phyloP scores from a whole-genome alignment of 2,888 invertebrate species.

The Spialia ferax region DNA sequence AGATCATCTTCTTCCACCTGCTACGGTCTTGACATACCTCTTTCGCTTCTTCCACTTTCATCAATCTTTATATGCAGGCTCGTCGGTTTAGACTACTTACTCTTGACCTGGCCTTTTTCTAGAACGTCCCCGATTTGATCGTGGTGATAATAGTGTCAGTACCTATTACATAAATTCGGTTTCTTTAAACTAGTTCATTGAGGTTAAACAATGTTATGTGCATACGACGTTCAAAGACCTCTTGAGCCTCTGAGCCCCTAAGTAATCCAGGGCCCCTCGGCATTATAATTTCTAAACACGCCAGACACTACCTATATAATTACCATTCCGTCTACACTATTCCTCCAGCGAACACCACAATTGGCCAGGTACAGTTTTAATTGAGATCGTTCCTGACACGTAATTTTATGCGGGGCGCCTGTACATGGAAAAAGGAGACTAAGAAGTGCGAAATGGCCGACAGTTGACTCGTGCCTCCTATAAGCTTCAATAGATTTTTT shows the following conservation, averaged over 20 bases:
- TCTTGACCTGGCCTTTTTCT: no score
- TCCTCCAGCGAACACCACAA: constrained; percentile 9
- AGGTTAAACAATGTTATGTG: not conserved
- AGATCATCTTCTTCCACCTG: no score
- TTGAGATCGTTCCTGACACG: constrained; percentile 29
- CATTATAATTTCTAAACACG: constrained; percentile 13
- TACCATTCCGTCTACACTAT: constrained; percentile 3
- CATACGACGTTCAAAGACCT: not conserved
- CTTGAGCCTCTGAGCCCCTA: not conserved
- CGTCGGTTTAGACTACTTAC: no score
- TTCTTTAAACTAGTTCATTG: no score
- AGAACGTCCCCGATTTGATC: no score
- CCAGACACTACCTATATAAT: constrained; percentile 20
- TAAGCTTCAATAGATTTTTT: no score
- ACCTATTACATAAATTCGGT: no score
- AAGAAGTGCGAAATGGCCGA: not conserved
- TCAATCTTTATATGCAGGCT: no score
- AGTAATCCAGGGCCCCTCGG: not conserved
- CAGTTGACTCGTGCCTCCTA: not conserved
- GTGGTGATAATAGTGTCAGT: no score
- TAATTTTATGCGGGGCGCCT: constrained; percentile 6
- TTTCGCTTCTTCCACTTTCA: no score
- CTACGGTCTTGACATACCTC: no score
- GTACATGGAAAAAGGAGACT: not conserved
- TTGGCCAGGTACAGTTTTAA: constrained; percentile 29